Conservation (phyloP, 2,888 invertebrate species). For the Asteroscopus sphinx region DNA sequence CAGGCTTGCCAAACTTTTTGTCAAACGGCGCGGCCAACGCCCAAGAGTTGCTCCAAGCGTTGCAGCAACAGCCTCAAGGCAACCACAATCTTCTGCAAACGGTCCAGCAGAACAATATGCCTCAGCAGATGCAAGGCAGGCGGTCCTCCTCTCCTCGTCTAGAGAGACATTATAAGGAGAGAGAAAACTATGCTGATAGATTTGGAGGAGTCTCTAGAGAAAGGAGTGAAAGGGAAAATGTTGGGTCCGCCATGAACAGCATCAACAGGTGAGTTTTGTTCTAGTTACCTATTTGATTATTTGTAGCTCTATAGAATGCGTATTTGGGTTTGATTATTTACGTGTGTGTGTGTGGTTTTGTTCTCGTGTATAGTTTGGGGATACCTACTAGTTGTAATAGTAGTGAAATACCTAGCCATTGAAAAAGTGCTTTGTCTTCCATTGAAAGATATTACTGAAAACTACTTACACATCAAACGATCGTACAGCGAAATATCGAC, state of each 20-base stretch:
- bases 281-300: conserved; percentile 8
- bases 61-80: conserved; percentile 90
- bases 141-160: conserved; percentile 85
- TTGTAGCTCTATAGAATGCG: conserved; percentile 7
- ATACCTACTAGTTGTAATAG: conserved; percentile 2
- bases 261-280: conserved; percentile 90
- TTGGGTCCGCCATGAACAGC: conserved; percentile 91
- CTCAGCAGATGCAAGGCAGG: conserved; percentile 86
- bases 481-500: conserved; percentile 33
- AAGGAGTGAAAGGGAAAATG: conserved; percentile 87
- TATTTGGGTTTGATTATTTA: conserved; percentile 8
- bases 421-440: too few relatives aligned
- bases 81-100: conserved; percentile 87
- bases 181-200: conserved; percentile 82
- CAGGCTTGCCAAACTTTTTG: conserved; percentile 92
- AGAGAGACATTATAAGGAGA: conserved; percentile 86
- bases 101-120: conserved; percentile 85
- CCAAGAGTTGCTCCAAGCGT: conserved; percentile 93
- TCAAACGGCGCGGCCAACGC: conserved; percentile 92
- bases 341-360: conserved; percentile 3
- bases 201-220: conserved; percentile 85
- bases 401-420: too few relatives aligned
- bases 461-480: conserved; percentile 33
- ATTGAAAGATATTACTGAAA: too few relatives aligned
- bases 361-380: conserved; percentile 7